Evolutionary conservation across 1,140 invertebrate species (phyloP), one percentile per base, ranked within the genome.

Genomic region (Drosophila pandora): DNA sequence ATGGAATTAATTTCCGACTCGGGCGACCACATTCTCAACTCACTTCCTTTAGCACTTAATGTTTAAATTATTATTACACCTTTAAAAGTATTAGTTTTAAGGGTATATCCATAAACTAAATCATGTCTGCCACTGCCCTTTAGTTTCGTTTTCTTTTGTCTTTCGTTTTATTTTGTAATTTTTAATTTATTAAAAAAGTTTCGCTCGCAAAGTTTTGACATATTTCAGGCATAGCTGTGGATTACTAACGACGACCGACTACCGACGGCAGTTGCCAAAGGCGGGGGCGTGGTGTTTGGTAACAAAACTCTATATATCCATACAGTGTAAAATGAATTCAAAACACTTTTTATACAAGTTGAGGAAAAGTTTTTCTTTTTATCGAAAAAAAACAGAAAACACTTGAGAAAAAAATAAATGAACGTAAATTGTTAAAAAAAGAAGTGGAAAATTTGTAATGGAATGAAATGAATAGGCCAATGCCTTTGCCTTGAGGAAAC

Each of bases 1-100:
- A 93, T 92, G 50, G 92, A 92, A 81, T 91, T 92, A 62, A 92
- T 92, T 84, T 92, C 92, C 60, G 90, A 91, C 69, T 92, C 92
- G 8, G 90, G 90, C 52, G 90, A 91, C 91, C 91, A 92, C 90
- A 91, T 92, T 55, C 53, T 91, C 50, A 57, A 49, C 64, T 57
- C 52, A 37, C 52, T 67, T 48, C 74, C 64, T 56, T 53, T 64
- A 13, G 30, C 60, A 34, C 49, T 58, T 47, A 10, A 25, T 23
- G 43, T 39, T 57, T 6, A 34, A 43, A 45, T 25, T 52, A 23
- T 34, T 60, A n/a, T 28, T 60, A 9, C 25, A 56, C 6, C 22
- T 56, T 53, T 10, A 12, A 37, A 4, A 37, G 2, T 10, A n/a
- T 37, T 37, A 12, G 34, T 12, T 37, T 4, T 12, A 3, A 8